phyloP scores from a whole-genome alignment of 2,797 vertebrate genomes.

The Falco novaeseelandiae region DNA sequence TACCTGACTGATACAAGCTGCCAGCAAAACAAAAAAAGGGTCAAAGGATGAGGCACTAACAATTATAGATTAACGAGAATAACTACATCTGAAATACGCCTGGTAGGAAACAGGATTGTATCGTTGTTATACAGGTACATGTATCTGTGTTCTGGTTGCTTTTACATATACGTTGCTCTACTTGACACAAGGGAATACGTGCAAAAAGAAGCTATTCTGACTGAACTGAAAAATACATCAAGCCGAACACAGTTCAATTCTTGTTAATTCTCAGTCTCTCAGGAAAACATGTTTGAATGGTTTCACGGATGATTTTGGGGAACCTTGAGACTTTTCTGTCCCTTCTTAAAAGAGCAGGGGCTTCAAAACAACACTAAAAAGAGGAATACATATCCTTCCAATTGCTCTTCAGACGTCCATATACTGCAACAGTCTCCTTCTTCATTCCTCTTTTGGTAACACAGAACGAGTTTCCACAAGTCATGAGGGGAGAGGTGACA shows the following conservation, averaged over 20 bases:
- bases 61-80: background rate
- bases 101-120: background rate
- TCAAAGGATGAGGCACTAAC: background rate
- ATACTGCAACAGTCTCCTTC: background rate
- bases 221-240: background rate
- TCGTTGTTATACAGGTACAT: background rate
- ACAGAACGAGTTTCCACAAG: background rate
- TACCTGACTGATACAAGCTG: background rate
- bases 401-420: background rate
- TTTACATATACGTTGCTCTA: background rate
- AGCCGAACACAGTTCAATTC: background rate
- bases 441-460: background rate
- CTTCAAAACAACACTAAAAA: background rate
- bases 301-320: background rate
- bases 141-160: background rate
- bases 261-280: background rate
- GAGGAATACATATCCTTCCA: background rate
- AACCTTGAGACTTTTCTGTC: background rate
- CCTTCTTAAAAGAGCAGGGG: background rate
- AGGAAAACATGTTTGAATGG: background rate
- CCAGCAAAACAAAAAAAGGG: background rate
- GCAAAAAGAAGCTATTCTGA: background rate
- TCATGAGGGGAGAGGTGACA: background rate
- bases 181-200: background rate
- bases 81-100: background rate